These are phyloP conservation scores for Sander vitreus DNA, from an alignment of 2,113 vertebrate genomes.

Conservation along the genomic window DNA sequence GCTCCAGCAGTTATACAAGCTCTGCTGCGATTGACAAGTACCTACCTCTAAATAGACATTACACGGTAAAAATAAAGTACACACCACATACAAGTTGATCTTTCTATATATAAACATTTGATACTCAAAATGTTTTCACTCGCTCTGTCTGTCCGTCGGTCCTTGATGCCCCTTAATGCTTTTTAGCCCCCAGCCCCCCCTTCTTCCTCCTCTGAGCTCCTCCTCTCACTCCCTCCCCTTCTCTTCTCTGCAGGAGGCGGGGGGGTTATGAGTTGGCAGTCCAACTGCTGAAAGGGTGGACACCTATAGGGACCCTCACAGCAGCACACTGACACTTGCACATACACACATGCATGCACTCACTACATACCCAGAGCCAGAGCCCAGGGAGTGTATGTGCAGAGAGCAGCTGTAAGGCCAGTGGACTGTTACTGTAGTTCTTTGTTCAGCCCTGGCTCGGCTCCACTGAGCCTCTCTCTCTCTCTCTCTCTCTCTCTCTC, in stretches of 20 bases:
- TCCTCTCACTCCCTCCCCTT: conserved; percentile 8
- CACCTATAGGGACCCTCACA: conserved; percentile 75
- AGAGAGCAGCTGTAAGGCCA: conserved; percentile 76
- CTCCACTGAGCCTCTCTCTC: conserved; percentile 55
- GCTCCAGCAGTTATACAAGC: conserved; percentile 93
- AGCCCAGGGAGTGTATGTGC: conserved; percentile 62
- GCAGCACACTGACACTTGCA: conserved; percentile 48
- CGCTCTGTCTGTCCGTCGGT: not conserved
- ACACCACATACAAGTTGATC: not conserved
- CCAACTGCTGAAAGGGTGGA: conserved; percentile 75
- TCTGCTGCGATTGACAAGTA: conserved; percentile 93
- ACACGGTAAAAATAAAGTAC: conserved; percentile 90
- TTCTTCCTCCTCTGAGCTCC: conserved; percentile 19
- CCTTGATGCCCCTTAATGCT: not conserved
- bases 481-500: not conserved
- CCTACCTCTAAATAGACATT: conserved; percentile 66
- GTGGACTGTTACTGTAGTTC: conserved; percentile 81
- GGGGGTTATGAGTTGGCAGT: conserved; percentile 73
- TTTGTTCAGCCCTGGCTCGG: conserved; percentile 78
- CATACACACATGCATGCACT: conserved; percentile 35
- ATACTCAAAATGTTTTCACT: not conserved
- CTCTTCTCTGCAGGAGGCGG: conserved; percentile 56
- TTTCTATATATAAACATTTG: not conserved
- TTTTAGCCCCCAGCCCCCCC: not conserved
- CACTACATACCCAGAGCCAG: conserved; percentile 50